Base-by-base conservation (phyloP, 2,797 vertebrate genomes). In the Liparis tanakae region DNA sequence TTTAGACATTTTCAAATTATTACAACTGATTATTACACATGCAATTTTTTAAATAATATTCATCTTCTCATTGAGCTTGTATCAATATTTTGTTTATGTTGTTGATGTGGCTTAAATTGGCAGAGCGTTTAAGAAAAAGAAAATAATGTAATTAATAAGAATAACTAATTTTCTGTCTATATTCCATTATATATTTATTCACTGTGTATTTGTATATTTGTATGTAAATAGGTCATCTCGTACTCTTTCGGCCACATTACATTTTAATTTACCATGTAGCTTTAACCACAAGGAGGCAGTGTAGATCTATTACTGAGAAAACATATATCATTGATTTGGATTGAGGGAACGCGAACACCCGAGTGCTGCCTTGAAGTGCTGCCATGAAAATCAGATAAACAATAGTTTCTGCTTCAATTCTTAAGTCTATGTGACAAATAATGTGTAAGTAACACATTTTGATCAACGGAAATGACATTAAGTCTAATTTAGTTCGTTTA, bases 201-300 rank as follows among this genome's bases (percentile, higher is more conserved):
- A 46, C 6, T 46, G 39, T 34, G 36, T 22, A 20, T 2, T 13
- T 37, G 17, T 30, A 13, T 4, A 50, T 39, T 53, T 33, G 6
- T 57, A 37, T 55, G 13, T 30, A 36, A 7, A 56, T 14, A 62
- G 6, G 6, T 46, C 3, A 44, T 12, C 10, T 14, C 6, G 60
- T 50, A 3, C 17, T 55, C 2, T 5, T 10, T 66, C 57, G 20
- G 2, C 17, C 59, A 18, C 37, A 62, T 36, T 20, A 44, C 43
- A 48, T 62, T 5, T 57, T 44, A 7, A 48, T 68, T 10, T 9
- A 7, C 12, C n/a, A 17, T 78, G 43, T 53, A 2, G n/a, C 39
- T 68, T 46, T 54, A 46, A 55, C 86, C 92, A 90, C 87, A 80
- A 2, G 85, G 85, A 81, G 92, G 90, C 91, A 90, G 83, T 92